These are phyloP conservation scores for Xanthia togata DNA, from an alignment of 2,888 invertebrate species.

Conservation along the genomic window DNA sequence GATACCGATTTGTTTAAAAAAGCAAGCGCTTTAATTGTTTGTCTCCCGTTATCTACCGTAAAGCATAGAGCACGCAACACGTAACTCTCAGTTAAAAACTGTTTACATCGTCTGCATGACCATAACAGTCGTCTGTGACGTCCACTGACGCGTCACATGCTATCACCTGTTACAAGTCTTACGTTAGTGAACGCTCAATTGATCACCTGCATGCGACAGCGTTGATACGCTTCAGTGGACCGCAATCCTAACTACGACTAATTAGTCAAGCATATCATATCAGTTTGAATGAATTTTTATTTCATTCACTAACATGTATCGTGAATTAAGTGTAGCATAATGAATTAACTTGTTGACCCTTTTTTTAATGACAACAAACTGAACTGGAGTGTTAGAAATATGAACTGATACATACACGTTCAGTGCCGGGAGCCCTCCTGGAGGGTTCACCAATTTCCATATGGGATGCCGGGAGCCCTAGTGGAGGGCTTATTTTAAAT, in stretches of 20 bases:
- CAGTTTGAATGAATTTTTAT: constrained; percentile 21
- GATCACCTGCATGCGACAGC: constrained; percentile 12
- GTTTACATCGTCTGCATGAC: neutral
- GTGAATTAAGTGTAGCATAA: neutral
- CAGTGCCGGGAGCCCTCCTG: too few species aligned
- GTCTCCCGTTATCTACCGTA: neutral
- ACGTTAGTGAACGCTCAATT: constrained; percentile 15
- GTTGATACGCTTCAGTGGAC: constrained; percentile 29
- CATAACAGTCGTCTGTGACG: neutral
- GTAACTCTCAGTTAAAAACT: neutral
- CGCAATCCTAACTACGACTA: neutral
- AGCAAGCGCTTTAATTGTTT: neutral
- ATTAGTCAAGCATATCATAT: constrained; percentile 16
- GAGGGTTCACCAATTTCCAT: too few species aligned
- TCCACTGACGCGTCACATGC: constrained; percentile 4
- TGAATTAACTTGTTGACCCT: neutral
- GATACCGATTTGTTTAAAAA: constrained; percentile 1
- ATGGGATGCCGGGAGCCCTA: too few species aligned
- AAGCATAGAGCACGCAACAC: neutral
- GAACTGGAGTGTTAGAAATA: too few species aligned
- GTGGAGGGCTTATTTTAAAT: too few species aligned
- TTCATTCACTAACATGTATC: constrained; percentile 19
- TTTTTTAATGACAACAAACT: neutral
- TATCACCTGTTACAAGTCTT: constrained; percentile 15
- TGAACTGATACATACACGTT: neutral